Evolutionary conservation across 2,888 invertebrate species (phyloP).

Genomic region (Morpho helenor): DNA sequence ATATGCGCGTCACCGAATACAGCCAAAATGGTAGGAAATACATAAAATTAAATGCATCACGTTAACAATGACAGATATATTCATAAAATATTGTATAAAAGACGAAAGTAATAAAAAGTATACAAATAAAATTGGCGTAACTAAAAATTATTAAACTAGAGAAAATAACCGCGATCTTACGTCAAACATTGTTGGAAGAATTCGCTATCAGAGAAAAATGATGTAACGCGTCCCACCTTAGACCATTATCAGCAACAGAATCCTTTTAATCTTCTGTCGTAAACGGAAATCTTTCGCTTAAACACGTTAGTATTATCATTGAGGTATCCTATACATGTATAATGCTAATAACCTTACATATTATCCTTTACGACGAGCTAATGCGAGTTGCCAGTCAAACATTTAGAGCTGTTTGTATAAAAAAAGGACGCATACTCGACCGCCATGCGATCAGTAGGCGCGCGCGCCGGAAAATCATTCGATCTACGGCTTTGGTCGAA

Average conservation of each 20-base stretch:
- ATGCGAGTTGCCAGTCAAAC: constrained; percentile 67
- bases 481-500: constrained; percentile 57
- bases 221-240: constrained; percentile 53
- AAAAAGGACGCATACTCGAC: constrained; percentile 62
- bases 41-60: too few relatives aligned
- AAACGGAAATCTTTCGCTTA: constrained; percentile 72
- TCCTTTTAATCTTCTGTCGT: constrained; percentile 68
- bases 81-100: too few relatives aligned
- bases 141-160: not conserved
- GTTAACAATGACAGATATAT: too few relatives aligned
- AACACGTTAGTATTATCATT: constrained; percentile 53
- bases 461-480: constrained; percentile 65
- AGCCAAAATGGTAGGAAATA: too few relatives aligned
- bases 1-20: too few relatives aligned
- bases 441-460: constrained; percentile 53
- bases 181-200: constrained; percentile 29
- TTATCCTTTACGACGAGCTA: constrained; percentile 76
- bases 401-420: constrained; percentile 67
- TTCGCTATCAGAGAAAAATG: constrained; percentile 37
- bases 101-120: not conserved
- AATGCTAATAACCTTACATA: constrained; percentile 71
- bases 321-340: constrained; percentile 38
- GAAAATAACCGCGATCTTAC: constrained; percentile 26
- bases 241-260: constrained; percentile 60
- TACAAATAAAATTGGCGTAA: not conserved